phyloP scores from a whole-genome alignment of 1,140 invertebrate genomes.

The Oryzaephilus surinamensis region DNA sequence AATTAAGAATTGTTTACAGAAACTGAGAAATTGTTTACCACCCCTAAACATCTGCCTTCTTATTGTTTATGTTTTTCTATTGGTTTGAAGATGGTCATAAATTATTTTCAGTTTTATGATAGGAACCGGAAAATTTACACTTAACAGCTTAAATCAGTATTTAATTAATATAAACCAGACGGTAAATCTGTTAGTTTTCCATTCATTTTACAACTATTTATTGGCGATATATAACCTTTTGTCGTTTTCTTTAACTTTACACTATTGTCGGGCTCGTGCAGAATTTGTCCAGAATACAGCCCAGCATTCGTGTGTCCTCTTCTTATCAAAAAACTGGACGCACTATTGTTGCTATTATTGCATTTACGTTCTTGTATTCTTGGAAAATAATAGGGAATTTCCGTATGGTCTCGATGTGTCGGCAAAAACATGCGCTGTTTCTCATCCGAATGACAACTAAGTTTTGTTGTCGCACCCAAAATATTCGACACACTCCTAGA shows the following conservation, averaged over 20 bases:
- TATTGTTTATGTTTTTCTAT: too few species aligned
- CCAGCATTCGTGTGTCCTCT: constrained; percentile 48
- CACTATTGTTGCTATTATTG: too few species aligned
- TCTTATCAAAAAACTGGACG: constrained; percentile 49
- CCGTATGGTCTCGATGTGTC: constrained; percentile 12
- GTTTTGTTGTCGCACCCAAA: constrained; percentile 16
- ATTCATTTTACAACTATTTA: constrained; percentile 27
- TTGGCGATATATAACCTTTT: constrained; percentile 28
- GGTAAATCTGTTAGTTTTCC: constrained; percentile 59
- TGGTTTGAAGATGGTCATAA: too few species aligned
- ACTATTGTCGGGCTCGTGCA: constrained; percentile 29
- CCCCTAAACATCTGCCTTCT: too few species aligned
- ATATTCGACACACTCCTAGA: constrained; percentile 23
- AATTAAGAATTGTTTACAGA: too few species aligned
- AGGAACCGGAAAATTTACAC: too few species aligned
- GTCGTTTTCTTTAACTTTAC: constrained; percentile 13
- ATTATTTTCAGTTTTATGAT: too few species aligned
- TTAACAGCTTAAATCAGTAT: too few species aligned
- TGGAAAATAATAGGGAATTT: constrained; percentile 32
- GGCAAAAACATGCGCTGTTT: constrained; percentile 36
- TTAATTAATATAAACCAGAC: constrained; percentile 57
- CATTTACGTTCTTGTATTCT: constrained; percentile 27
- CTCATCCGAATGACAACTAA: constrained; percentile 21
- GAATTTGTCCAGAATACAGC: constrained; percentile 46
- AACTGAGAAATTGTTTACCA: too few species aligned